Base-by-base conservation (phyloP, 1,140 invertebrate species). In the Drosophila gunungcola region DNA sequence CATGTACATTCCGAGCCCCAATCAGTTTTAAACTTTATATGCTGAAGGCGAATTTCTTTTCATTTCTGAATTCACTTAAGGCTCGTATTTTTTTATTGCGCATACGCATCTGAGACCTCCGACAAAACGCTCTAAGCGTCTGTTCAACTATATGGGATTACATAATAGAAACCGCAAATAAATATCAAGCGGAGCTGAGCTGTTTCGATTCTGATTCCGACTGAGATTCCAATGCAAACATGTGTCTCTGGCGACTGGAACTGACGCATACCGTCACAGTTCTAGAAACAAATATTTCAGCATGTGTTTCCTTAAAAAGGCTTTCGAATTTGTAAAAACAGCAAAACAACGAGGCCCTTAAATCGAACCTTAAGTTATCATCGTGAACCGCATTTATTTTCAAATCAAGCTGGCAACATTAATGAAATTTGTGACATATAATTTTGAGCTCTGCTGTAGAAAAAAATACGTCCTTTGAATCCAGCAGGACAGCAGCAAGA, bases 101-200 rank as follows among this genome's bases (percentile, higher is more conserved):
- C 60, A 58, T 69, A 52, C 74, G 57, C 27, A 43, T 63, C 61
- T 60, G 16, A 29, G 53, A 49, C 43, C 29, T 60, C 27, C 53
- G 48, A 36, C 36, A 43, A 41, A 42, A 42, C 42, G 76, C 63
- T 62, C 43, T 45, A 56, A 81, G 83, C 61, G 45, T 58, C 69
- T 68, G 36, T 48, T 70, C 74, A 65, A 49, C 52, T 69, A 63
- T 73, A 48, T 68, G 53, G 52, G 77, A 85, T 85, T 85, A 85
- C 77, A 61, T 70, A 83, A 88, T 73, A 73, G 53, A 77, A 80
- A 62, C 73, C 68, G 54, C 69, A 89, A 75, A 80, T 89, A 89
- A 89, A 89, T 89, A 77, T 61, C 78, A 65, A 76, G 61, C 78
- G 58, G 57, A 51, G 52, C 62, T 57, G 39, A 54, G 49, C 68